These are phyloP conservation scores for Morinoia aosen DNA, from an alignment of 2,888 invertebrate genomes.

Conservation along the genomic window DNA sequence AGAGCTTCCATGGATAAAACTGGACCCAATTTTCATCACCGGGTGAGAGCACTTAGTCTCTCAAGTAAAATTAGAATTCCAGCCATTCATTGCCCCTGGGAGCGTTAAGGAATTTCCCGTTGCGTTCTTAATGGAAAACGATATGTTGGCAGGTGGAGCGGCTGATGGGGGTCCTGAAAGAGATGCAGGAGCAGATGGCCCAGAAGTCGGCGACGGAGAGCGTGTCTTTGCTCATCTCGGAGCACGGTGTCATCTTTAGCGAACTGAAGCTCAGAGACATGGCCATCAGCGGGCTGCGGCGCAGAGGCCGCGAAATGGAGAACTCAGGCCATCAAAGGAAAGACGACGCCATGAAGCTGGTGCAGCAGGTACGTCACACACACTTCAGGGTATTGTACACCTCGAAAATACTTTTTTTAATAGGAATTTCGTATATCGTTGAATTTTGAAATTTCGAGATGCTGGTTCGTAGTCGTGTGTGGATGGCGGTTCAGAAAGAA, in stretches of 20 bases:
- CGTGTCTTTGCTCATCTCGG: background rate
- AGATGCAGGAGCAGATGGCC: background rate
- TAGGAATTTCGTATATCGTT: too few relatives aligned
- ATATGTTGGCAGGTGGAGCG: background rate
- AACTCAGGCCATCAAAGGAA: background rate
- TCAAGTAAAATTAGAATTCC: too few relatives aligned
- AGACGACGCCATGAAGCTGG: background rate
- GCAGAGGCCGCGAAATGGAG: background rate
- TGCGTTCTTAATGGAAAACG: too few relatives aligned
- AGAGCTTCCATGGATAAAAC: too few relatives aligned
- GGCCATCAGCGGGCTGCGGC: background rate
- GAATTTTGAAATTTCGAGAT: too few relatives aligned
- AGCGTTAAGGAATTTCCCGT: too few relatives aligned
- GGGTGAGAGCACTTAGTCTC: too few relatives aligned
- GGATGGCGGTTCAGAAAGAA: too few relatives aligned
- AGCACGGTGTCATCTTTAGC: background rate
- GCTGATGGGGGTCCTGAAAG: background rate
- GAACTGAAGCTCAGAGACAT: background rate
- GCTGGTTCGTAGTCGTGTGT: too few relatives aligned
- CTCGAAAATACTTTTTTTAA: background rate
- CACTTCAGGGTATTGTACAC: background rate
- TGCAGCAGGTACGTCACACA: background rate
- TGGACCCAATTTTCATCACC: too few relatives aligned
- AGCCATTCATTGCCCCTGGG: too few relatives aligned
- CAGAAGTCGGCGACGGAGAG: background rate